phyloP scores from a whole-genome alignment of 1,140 invertebrate species.

The Neuroterus valhalla region DNA sequence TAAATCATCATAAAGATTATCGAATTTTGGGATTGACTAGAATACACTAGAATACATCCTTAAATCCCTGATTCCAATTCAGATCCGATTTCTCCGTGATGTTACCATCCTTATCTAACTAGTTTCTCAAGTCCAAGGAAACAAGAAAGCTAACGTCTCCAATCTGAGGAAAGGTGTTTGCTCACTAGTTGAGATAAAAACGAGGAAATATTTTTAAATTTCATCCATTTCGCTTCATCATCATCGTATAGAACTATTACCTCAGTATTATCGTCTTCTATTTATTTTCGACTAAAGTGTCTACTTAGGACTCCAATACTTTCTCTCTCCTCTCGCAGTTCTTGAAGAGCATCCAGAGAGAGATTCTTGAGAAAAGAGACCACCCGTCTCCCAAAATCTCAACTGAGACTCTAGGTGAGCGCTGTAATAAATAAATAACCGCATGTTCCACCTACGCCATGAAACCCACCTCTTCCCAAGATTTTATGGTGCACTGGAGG shows the following conservation, averaged over 20 bases:
- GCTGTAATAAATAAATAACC: conserved; percentile 25
- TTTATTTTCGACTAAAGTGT: conserved; percentile 22
- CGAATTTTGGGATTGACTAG: too few relatives aligned
- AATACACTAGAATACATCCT: too few relatives aligned
- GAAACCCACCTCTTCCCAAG: not conserved
- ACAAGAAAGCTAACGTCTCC: too few relatives aligned
- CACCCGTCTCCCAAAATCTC: conserved; percentile 25
- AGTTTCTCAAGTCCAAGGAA: too few relatives aligned
- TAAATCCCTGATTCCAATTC: too few relatives aligned
- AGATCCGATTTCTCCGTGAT: too few relatives aligned
- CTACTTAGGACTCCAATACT: conserved; percentile 10
- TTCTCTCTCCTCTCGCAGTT: conserved; percentile 7
- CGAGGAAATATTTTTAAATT: not conserved
- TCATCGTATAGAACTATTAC: not conserved
- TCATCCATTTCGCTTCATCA: not conserved
- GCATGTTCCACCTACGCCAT: conserved; percentile 12
- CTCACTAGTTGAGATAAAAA: too few relatives aligned
- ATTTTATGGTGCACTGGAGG: conserved; percentile 19
- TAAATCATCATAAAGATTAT: too few relatives aligned
- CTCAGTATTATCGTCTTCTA: not conserved
- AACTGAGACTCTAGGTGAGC: conserved; percentile 3
- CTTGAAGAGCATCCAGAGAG: conserved; percentile 8
- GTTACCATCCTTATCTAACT: too few relatives aligned
- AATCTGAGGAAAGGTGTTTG: too few relatives aligned
- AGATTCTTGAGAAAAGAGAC: conserved; percentile 3